These are phyloP conservation scores for Ctenomys sociabilis DNA, from an alignment of 2,113 vertebrate genomes.

Conservation along the genomic window DNA sequence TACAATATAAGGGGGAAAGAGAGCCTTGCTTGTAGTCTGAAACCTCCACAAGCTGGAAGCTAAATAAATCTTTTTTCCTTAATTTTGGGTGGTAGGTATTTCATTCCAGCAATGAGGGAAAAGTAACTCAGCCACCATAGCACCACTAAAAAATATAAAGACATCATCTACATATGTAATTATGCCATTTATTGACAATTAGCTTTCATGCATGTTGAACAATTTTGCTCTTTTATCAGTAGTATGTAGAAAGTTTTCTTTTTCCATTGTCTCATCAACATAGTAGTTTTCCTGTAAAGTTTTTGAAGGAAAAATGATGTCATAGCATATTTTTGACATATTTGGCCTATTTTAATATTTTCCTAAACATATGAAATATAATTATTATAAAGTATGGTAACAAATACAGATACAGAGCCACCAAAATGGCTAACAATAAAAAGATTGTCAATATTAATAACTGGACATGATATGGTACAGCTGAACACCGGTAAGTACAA, in stretches of 20 bases:
- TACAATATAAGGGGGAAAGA: no score
- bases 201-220: neutral
- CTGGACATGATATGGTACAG: fast-evolving
- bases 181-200: neutral
- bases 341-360: neutral
- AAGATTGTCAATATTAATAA: neutral
- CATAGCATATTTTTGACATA: neutral
- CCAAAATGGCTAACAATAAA: neutral
- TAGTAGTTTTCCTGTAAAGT: neutral
- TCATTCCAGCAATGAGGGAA: no score
- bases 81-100: no score
- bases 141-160: neutral
- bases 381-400: neutral
- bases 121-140: neutral
- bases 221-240: neutral
- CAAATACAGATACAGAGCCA: neutral
- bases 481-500: neutral
- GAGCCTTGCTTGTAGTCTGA: no score
- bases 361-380: neutral
- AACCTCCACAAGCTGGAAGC: no score
- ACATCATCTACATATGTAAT: neutral
- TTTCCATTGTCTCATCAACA: neutral
- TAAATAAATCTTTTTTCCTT: no score
- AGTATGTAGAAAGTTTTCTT: neutral
- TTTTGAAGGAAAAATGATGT: neutral